Base-by-base conservation (phyloP, 1,140 invertebrate species). In the Eurosta solidaginis region DNA sequence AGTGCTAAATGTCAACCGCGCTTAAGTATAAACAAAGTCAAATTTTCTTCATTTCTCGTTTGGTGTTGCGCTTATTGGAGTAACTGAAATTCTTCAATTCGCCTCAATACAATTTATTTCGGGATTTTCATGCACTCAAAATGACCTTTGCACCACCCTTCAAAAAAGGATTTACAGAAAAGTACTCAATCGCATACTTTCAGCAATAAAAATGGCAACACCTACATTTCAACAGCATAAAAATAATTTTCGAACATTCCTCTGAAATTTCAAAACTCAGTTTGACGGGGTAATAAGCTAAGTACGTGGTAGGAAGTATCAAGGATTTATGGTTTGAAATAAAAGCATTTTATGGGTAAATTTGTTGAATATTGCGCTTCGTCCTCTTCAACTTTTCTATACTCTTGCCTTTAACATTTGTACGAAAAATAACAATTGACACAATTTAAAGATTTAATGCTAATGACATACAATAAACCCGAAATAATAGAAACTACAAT, bases 371-470 rank as follows among this genome's bases (percentile, higher is more conserved):
- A n/a, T 9, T 47, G 45, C 45, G 5, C 20, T 52, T 14, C 49
- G 4, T 6, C n/a, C n/a, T n/a, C n/a, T n/a, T n/a, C n/a, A n/a
- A n/a, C n/a, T 52, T 52, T 10, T 0, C 33, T 40, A 9, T 36
- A 40, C 33, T 33, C 14, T 12, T 68, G n/a, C 33, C n/a, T 1
- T 1, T n/a, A 42, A n/a, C 12, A 40, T 68, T 40, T 2, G 6
- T 20, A 3, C 33, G 33, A 20, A 22, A 36, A 42, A n/a, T 40
- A 6, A 40, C 33, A 68, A 68, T 68, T 68, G 33, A 68, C 59
- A 68, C 59, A 68, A 20, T 68, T 68, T 68, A 40, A 59, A 68
- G 59, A 33, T 40, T 68, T 68, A 42, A 68, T 2, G 33, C 33
- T 68, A 68, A 1, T 10, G 6, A 22, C 6, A 20, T 20, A 68